Evolutionary conservation across 2,888 invertebrate species (phyloP).

Genomic region (Calameuta pallipes): DNA sequence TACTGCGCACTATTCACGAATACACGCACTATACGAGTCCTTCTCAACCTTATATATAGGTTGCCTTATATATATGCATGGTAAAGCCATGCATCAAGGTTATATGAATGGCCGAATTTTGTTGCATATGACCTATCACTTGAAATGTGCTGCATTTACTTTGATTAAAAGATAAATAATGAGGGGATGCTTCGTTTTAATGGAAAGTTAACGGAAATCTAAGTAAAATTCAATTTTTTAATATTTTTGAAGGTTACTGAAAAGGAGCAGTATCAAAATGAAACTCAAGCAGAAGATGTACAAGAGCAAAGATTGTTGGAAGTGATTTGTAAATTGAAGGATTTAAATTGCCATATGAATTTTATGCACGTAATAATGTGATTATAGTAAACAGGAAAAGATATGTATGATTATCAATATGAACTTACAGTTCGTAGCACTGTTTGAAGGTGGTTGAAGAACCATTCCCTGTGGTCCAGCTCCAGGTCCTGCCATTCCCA

Average conservation of each 20-base stretch:
- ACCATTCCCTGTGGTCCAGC: slow-evolving; percentile 72
- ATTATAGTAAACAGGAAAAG: background rate
- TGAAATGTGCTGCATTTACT: background rate
- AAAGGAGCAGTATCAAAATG: background rate
- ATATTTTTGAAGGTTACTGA: background rate
- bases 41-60: background rate
- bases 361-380: slow-evolving; percentile 6
- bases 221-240: background rate
- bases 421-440: slow-evolving; percentile 62
- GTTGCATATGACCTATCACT: background rate
- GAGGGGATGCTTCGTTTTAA: background rate
- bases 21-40: background rate
- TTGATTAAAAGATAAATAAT: background rate
- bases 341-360: slow-evolving; percentile 12
- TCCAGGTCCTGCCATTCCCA: slow-evolving; percentile 69
- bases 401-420: background rate
- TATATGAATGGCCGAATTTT: background rate
- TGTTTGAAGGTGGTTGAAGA: slow-evolving; percentile 68
- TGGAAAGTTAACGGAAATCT: background rate
- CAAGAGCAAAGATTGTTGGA: background rate
- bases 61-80: too few species aligned
- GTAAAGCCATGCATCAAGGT: background rate
- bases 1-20: background rate
- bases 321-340: background rate
- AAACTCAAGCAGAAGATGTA: background rate